A percentile compares a stretch with the other conserved stretches of the same genome.
These are phyloP conservation scores for Drosophila differens DNA, from an alignment of 2,888 invertebrate genomes.

Conservation along the genomic window DNA sequence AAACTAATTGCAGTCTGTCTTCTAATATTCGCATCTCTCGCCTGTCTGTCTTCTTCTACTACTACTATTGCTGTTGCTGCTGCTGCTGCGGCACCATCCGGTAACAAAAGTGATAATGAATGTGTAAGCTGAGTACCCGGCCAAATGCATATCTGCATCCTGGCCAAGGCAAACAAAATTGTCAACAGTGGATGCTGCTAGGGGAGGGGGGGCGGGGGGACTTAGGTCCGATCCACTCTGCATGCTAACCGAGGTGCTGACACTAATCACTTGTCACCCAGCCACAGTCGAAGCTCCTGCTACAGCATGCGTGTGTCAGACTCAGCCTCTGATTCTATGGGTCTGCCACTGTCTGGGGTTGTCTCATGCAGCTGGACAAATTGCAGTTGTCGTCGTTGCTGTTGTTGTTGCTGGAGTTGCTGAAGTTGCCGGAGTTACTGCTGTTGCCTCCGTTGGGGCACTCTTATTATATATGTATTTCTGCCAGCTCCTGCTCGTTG, in stretches of 20 bases:
- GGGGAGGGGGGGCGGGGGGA: neutral
- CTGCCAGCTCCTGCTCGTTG: constrained; percentile 48
- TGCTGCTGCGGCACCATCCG: constrained; percentile 33
- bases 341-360: constrained; percentile 33
- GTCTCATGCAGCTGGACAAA: constrained; percentile 77
- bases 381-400: constrained; percentile 79
- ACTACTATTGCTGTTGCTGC: constrained; percentile 8
- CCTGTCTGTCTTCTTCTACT: constrained; percentile 45
- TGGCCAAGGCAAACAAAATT: constrained; percentile 64
- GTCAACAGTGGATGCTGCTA: constrained; percentile 61
- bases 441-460: constrained; percentile 51
- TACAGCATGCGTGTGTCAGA: constrained; percentile 11
- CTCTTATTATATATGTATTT: constrained; percentile 51
- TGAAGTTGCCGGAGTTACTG: constrained; percentile 3
- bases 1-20: constrained; percentile 63
- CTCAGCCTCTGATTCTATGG: constrained; percentile 37
- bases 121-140: constrained; percentile 80
- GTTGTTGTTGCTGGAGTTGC: constrained; percentile 33
- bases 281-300: constrained; percentile 43
- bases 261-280: constrained; percentile 82
- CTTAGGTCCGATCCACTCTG: constrained; percentile 50
- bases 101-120: constrained; percentile 83
- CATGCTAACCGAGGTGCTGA: constrained; percentile 80
- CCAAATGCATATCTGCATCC: constrained; percentile 48
- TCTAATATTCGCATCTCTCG: constrained; percentile 63